phyloP scores from a whole-genome alignment of 2,888 invertebrate genomes.

The Orchestes rusci region DNA sequence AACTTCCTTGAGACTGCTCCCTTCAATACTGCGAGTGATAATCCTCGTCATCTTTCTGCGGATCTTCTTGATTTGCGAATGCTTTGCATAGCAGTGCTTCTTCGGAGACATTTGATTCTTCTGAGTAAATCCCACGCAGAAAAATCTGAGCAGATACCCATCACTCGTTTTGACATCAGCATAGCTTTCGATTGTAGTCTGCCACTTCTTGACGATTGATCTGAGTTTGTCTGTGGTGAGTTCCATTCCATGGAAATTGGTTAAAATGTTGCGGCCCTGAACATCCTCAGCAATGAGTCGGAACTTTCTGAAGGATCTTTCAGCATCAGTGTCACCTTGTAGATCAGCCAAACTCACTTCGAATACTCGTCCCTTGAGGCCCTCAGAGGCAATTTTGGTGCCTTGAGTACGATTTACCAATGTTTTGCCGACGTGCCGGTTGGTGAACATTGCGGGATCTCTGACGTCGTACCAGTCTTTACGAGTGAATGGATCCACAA shows the following conservation, averaged over 20 bases:
- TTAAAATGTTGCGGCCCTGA: constrained; percentile 88
- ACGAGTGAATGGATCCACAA: constrained; percentile 97
- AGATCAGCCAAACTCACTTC: constrained; percentile 97
- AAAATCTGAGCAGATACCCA: constrained; percentile 90
- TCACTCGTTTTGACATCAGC: constrained; percentile 98
- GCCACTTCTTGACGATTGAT: constrained; percentile 99
- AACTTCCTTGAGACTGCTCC: constrained; percentile 89
- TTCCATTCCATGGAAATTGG: constrained; percentile 99
- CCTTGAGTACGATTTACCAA: constrained; percentile 96
- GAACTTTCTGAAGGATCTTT: constrained; percentile 98
- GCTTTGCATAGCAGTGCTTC: constrained; percentile 98
- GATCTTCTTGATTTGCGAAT: constrained; percentile 66
- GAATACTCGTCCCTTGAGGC: constrained; percentile 94
- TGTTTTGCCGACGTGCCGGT: constrained; percentile 96
- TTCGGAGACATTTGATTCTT: constrained; percentile 80
- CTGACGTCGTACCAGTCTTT: constrained; percentile 99
- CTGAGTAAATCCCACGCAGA: constrained; percentile 98
- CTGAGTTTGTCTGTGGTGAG: constrained; percentile 97
- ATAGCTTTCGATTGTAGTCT: constrained; percentile 95
- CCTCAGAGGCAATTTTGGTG: constrained; percentile 92
- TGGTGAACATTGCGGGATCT: constrained; percentile 90
- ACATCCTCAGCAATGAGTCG: constrained; percentile 96
- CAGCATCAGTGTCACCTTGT: constrained; percentile 92
- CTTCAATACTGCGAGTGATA: constrained; percentile 84
- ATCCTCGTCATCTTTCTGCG: constrained; percentile 98